Evolutionary conservation across 2,797 vertebrate genomes (phyloP), one percentile per base, ranked within the genome.

Genomic region (Chelonia mydas): DNA sequence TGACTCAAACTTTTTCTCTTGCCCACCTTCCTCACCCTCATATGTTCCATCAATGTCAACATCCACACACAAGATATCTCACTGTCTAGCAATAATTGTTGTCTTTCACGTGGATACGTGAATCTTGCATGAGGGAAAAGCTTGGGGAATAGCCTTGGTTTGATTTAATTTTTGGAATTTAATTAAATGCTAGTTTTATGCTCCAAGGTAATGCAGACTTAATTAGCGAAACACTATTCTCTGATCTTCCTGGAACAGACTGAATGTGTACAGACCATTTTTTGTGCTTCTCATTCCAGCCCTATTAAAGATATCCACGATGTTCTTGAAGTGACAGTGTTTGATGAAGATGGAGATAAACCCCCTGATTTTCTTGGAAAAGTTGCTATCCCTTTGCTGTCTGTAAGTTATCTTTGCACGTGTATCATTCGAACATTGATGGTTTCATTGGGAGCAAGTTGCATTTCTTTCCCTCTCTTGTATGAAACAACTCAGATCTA

Each of bases 221-320:
- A 98, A 98, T 98, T 98, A 98, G 97, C 96, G 91, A 96, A 95
- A 94, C 57, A n/a, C 31, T 95, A 82, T 94, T 97, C 97, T 98
- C 92, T 79, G 90, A 92, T 90, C 94, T 94, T 97, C 94, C 54
- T 81, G 83, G 85, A 96, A 72, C 88, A 87, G 93, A 49, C 28
- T 91, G 89, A 84, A 61, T 96, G 83, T 89, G 15, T 95, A 59
- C 92, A 19, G 16, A 89, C 23, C 81, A 5, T 55, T 81, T 6
- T 86, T 33, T 95, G 3, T 74, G 27, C 84, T 96, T 95, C 96
- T 92, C 47, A 23, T 98, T 98, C 28, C 96, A 99, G 99, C 89
- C 99, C 99, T 53, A 97, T 99, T 97, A 99, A 99, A 97, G 99
- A 99, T 96, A 99, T 99, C 93, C 99, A 99, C 5, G 99, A 99